These are phyloP conservation scores for Rhingia campestris DNA, from an alignment of 2,888 invertebrate genomes.

Conservation along the genomic window DNA sequence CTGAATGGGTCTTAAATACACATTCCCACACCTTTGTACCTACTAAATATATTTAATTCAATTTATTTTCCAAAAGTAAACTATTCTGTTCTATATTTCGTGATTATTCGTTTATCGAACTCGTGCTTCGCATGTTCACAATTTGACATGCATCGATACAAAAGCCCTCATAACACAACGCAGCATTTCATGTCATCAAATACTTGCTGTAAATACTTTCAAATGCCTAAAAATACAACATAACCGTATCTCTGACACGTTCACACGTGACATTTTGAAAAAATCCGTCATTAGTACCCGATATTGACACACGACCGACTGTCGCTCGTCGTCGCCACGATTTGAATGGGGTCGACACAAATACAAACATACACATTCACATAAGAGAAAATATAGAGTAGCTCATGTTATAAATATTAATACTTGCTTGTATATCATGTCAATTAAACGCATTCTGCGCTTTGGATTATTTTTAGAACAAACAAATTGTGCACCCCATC, in stretches of 20 bases:
- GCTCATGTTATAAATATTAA: conserved; percentile 29
- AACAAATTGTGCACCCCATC: conserved; percentile 13
- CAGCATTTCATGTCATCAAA: background rate
- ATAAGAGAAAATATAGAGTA: conserved; percentile 8
- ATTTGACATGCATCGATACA: background rate
- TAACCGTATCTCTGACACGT: conserved; percentile 12
- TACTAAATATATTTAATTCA: no score
- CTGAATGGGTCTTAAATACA: no score
- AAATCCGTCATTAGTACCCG: conserved; percentile 8
- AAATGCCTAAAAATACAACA: background rate
- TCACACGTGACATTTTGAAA: conserved; percentile 26
- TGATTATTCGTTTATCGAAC: background rate
- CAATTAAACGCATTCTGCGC: conserved; percentile 28
- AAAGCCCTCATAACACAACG: background rate
- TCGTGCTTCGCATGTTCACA: background rate
- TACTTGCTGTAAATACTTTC: background rate
- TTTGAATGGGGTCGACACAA: conserved; percentile 25
- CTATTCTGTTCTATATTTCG: background rate
- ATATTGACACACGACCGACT: conserved; percentile 10
- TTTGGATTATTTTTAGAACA: conserved; percentile 42
- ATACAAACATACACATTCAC: background rate
- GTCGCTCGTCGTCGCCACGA: background rate
- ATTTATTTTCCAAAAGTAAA: background rate
- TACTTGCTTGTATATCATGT: conserved; percentile 5
- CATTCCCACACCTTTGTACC: no score